Evolutionary conservation across 2,888 invertebrate species (phyloP), one percentile per base, ranked within the genome.

Genomic region (Nasonia oneida): DNA sequence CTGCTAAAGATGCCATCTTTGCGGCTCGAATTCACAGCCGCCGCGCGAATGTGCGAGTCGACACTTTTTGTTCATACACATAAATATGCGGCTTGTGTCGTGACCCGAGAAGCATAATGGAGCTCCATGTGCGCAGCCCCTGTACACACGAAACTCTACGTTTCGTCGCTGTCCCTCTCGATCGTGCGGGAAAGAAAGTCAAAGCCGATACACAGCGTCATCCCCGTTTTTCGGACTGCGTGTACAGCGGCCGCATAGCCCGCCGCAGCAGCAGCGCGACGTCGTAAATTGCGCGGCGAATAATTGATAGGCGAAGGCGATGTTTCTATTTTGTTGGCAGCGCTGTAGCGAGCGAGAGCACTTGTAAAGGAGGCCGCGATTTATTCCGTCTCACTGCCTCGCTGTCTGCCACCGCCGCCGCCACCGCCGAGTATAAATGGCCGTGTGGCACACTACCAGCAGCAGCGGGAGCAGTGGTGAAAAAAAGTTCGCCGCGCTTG

Each of bases 271-370:
- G 73, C 14, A 64, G 29, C 39, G 77, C 88, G 87, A 85, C 87
- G 86, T 89, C 91, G 90, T 91, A 93, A 92, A 93, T 93, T 92
- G 90, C 91, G 89, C 87, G 89, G 89, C 90, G 91, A 93, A 93
- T 93, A 93, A 93, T 93, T 93, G 93, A 93, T 93, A 93, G 92
- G 91, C 91, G 89, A 91, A 90, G 90, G 90, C 91, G 91, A 92
- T 92, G 92, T 93, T 92, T 93, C 91, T 91, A 92, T 92, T 93
- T 92, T 90, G 92, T 91, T 91, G 92, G 91, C 93, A 93, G 91
- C 33, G 1, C 5, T 8, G 3, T 23, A 8, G 57, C 57, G 14
- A 33, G 67, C 29, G 3, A 2, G 3, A 3, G 29, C 90, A 90
- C 91, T 92, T 91, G 91, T 91, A 90, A 91, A 91, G 90, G 90